A percentile compares a stretch with the other conserved stretches of the same genome.
phyloP scores from a whole-genome alignment of 2,113 vertebrate species.

The Herpetotheres cachinnans region DNA sequence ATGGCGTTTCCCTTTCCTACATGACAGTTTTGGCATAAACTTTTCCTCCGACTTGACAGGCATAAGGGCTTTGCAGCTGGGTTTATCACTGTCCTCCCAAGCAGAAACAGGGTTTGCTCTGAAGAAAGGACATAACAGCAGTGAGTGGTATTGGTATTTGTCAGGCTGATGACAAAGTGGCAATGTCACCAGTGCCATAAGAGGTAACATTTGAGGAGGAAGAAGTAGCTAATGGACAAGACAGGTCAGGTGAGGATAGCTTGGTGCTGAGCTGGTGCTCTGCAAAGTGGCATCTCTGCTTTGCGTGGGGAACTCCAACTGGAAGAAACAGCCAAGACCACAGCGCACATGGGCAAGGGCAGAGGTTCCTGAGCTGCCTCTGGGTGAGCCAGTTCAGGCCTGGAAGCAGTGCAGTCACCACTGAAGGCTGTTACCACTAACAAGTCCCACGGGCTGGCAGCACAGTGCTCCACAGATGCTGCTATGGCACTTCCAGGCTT shows the following conservation, averaged over 20 bases:
- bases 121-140: neutral
- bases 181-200: neutral
- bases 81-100: neutral
- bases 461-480: neutral
- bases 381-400: neutral
- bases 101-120: neutral
- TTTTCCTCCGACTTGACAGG: neutral
- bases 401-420: neutral
- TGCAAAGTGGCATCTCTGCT: neutral
- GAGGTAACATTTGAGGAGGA: neutral
- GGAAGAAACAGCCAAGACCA: neutral
- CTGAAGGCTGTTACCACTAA: neutral
- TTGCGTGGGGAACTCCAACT: neutral
- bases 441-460: neutral
- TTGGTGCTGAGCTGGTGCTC: neutral
- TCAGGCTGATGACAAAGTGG: neutral
- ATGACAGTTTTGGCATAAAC: neutral
- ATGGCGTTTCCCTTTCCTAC: neutral
- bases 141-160: neutral
- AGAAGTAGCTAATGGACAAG: neutral
- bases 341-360: fast-evolving
- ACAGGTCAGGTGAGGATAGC: neutral
- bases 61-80: neutral
- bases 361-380: neutral
- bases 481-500: neutral